Evolutionary conservation across 2,797 vertebrate species (phyloP).

Genomic region (Neopelma chrysocephalum): DNA sequence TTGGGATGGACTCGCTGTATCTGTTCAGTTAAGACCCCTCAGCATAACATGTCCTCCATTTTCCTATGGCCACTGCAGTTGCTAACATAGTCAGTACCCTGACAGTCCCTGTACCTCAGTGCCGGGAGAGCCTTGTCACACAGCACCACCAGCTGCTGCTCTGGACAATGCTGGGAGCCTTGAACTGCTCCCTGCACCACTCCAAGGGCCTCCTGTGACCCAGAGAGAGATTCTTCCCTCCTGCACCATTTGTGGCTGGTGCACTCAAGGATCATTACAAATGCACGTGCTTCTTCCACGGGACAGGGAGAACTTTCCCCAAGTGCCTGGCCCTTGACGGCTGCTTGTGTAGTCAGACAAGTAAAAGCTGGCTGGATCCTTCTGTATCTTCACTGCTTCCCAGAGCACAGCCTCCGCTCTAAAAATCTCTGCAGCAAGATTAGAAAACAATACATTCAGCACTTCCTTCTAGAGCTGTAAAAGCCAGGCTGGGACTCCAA

Average conservation of each 20-base stretch:
- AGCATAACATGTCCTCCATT: neutral
- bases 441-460: neutral
- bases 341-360: neutral
- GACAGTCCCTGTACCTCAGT: neutral
- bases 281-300: neutral
- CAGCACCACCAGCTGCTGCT: neutral
- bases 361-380: neutral
- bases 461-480: constrained; percentile 20
- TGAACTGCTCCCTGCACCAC: neutral
- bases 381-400: neutral
- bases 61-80: neutral
- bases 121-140: neutral
- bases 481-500: neutral
- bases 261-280: neutral
- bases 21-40: neutral
- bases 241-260: neutral
- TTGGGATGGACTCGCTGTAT: neutral
- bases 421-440: neutral
- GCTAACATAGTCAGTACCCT: neutral
- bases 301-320: neutral
- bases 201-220: neutral
- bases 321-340: neutral
- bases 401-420: neutral
- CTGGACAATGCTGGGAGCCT: neutral
- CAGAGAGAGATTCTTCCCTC: neutral